Percentiles rank a stretch among this genome's conserved stretches.
phyloP scores from a whole-genome alignment of 2,888 invertebrate genomes.

The Calephelis perditalis region DNA sequence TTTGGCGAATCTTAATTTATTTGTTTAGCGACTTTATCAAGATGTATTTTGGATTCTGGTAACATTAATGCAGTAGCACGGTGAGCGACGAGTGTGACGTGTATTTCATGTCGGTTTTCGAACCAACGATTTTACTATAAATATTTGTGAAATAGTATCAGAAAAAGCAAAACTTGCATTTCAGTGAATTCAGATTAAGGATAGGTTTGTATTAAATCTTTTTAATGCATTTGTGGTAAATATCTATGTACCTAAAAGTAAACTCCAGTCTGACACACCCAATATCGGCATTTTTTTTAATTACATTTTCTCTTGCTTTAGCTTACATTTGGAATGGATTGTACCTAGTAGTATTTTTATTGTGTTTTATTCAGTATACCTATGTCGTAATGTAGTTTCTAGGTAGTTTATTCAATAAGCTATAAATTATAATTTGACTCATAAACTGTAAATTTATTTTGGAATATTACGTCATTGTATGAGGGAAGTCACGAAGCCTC shows the following conservation, averaged over 20 bases:
- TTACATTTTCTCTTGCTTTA: background rate
- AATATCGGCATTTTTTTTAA: slow-evolving; percentile 46
- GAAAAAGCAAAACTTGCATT: slow-evolving; percentile 28
- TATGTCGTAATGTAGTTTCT: background rate
- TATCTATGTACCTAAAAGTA: background rate
- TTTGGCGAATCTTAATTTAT: background rate
- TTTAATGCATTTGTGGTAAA: background rate
- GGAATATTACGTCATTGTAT: slow-evolving; percentile 73
- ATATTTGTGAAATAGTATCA: slow-evolving; percentile 38
- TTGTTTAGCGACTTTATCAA: background rate
- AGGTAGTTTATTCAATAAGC: background rate
- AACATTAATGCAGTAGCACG: slow-evolving; percentile 39
- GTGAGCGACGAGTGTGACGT: slow-evolving; percentile 43
- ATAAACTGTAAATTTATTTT: slow-evolving; percentile 68
- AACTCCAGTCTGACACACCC: slow-evolving; percentile 63
- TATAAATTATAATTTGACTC: background rate
- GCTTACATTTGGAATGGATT: too few relatives aligned
- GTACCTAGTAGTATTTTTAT: too few relatives aligned
- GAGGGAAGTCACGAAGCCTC: slow-evolving; percentile 32
- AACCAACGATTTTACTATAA: slow-evolving; percentile 56
- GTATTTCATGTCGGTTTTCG: slow-evolving; percentile 42
- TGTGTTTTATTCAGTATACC: too few relatives aligned
- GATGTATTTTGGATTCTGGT: slow-evolving; percentile 25
- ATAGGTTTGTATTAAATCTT: slow-evolving; percentile 39
- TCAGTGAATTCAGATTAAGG: slow-evolving; percentile 24